Conservation (phyloP, 2,797 vertebrate species). For the Danio choprae region DNA sequence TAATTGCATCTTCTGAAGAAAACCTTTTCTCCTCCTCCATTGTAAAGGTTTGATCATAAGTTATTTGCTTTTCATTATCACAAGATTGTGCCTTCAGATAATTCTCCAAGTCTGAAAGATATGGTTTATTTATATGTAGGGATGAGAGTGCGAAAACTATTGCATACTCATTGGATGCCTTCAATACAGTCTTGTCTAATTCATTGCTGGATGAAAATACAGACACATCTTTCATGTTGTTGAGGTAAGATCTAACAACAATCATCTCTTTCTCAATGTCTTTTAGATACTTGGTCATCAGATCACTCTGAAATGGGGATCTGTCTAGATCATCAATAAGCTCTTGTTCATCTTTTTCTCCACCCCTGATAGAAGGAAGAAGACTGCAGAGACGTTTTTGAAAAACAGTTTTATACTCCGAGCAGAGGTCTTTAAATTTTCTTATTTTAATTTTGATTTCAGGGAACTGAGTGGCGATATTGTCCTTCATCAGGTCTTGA, state of each 20-base stretch:
- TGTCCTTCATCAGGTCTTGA: constrained; percentile 55
- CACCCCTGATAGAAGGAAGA: constrained; percentile 57
- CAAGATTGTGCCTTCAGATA: constrained; percentile 28
- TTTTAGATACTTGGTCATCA: constrained; percentile 43
- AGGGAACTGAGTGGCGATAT: constrained; percentile 48
- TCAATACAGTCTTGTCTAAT: constrained; percentile 46
- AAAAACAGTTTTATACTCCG: constrained; percentile 58
- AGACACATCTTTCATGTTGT: constrained; percentile 47
- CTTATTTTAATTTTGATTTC: constrained; percentile 57
- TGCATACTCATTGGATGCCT: constrained; percentile 44
- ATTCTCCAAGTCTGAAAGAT: constrained; percentile 51
- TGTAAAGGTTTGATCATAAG: not conserved
- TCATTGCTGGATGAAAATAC: constrained; percentile 52
- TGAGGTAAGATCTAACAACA: constrained; percentile 53
- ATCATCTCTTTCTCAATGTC: constrained; percentile 54
- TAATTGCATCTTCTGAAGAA: constrained; percentile 15
- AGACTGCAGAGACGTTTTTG: constrained; percentile 57
- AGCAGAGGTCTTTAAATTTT: constrained; percentile 53
- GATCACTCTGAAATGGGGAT: constrained; percentile 46
- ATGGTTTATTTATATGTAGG: constrained; percentile 39
- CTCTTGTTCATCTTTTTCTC: constrained; percentile 46
- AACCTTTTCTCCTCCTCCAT: constrained; percentile 48
- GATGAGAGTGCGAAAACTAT: constrained; percentile 60
- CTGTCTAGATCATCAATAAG: constrained; percentile 48
- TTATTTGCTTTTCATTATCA: not conserved